Evolutionary conservation across 2,113 vertebrate genomes (phyloP).

Genomic region (Hyperopisus bebe): DNA sequence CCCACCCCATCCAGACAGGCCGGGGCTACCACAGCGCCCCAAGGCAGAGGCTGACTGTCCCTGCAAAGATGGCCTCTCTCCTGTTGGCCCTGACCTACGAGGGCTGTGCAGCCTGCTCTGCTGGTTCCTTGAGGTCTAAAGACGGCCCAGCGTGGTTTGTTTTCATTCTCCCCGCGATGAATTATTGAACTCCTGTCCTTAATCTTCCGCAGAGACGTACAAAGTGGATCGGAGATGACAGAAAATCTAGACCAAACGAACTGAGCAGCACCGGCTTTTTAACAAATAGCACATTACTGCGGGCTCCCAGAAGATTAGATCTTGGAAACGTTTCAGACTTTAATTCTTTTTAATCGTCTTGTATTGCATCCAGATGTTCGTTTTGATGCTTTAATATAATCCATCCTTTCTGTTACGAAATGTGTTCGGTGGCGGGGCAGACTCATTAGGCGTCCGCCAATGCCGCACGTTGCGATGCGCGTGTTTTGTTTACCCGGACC

Average conservation of each 20-base stretch:
- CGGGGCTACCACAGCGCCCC: not conserved
- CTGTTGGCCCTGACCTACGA: not conserved
- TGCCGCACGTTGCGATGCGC: not conserved
- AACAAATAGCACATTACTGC: constrained; percentile 17
- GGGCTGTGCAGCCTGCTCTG: not conserved
- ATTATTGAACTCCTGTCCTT: constrained; percentile 62
- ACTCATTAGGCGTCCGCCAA: not conserved
- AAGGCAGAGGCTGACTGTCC: not conserved
- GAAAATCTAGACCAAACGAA: constrained; percentile 32
- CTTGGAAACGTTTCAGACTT: constrained; percentile 23
- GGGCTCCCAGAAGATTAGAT: constrained; percentile 1
- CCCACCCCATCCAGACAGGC: not conserved
- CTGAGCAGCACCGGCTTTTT: constrained; percentile 35
- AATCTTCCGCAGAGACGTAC: constrained; percentile 51
- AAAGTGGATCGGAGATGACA: constrained; percentile 49
- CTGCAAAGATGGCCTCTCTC: not conserved
- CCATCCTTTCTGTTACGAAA: constrained; percentile 12
- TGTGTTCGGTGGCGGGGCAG: not conserved
- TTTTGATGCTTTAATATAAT: constrained; percentile 19
- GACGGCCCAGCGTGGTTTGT: not conserved
- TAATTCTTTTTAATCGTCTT: constrained; percentile 22
- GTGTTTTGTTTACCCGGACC: not conserved
- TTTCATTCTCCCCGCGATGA: not conserved
- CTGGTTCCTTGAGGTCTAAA: not conserved
- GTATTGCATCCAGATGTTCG: constrained; percentile 21